These are phyloP conservation scores for Aphidius gifuensis DNA, from an alignment of 1,140 invertebrate species.

Conservation along the genomic window DNA sequence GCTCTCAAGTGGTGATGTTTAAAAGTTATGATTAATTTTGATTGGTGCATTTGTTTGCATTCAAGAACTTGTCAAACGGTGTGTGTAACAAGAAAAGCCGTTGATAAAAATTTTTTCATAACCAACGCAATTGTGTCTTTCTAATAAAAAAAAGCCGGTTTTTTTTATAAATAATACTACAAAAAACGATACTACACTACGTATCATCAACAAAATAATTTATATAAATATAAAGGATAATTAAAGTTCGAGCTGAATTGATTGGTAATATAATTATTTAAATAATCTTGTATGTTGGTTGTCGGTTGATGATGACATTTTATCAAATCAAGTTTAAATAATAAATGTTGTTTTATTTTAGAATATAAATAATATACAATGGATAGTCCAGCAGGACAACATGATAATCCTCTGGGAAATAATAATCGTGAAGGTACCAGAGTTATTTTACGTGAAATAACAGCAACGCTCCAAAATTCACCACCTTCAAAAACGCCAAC, in stretches of 20 bases:
- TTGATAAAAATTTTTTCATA: constrained; percentile 11
- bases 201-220: no score
- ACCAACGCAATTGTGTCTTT: constrained; percentile 3
- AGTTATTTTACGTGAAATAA: constrained; percentile 41
- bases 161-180: background rate
- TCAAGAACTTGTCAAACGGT: constrained; percentile 9
- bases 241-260: no score
- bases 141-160: background rate
- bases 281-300: no score
- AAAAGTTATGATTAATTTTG: background rate
- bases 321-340: no score
- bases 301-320: no score
- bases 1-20: no score
- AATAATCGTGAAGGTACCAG: constrained; percentile 35
- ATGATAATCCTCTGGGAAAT: constrained; percentile 19
- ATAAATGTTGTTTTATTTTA: no score
- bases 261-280: no score
- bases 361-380: constrained; percentile 19
- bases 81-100: constrained; percentile 7
- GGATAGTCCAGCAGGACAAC: constrained; percentile 35
- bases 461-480: constrained; percentile 42
- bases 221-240: no score
- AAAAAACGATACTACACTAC: no score
- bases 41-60: constrained; percentile 12
- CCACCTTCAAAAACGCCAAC: constrained; percentile 28